Percentiles rank a stretch among this genome's conserved stretches.
Evolutionary conservation across 2,888 invertebrate genomes (phyloP).

Genomic region (Orthosia cruda): DNA sequence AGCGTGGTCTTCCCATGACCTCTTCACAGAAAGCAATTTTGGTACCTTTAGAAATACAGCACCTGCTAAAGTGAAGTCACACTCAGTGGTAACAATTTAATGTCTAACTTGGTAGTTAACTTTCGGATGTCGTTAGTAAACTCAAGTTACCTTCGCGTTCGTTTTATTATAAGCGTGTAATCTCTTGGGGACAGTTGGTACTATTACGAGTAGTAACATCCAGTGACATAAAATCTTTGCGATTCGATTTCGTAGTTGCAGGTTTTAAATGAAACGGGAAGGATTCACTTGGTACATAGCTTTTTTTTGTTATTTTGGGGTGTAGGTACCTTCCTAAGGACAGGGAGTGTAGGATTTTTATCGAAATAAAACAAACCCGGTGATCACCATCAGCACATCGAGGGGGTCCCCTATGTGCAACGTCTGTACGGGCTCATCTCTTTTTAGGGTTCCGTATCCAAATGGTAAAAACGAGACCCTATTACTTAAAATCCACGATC

Average conservation of each 20-base stretch:
- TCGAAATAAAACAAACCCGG: no score
- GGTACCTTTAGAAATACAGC: neutral
- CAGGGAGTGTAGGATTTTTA: no score
- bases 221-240: neutral
- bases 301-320: no score
- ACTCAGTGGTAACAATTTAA: conserved; percentile 28
- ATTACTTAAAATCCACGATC: no score
- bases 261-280: no score
- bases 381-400: no score
- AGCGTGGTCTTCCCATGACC: neutral
- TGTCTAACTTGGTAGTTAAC: conserved; percentile 19
- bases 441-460: no score
- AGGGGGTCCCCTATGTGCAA: no score
- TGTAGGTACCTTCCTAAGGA: no score
- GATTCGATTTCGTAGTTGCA: neutral
- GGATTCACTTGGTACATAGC: no score
- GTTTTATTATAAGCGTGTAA: conserved; percentile 28
- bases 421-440: no score
- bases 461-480: no score
- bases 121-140: conserved; percentile 26
- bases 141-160: conserved; percentile 24
- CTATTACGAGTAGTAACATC: neutral
- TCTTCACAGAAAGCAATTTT: neutral
- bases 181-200: conserved; percentile 1
- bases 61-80: neutral